Evolutionary conservation across 1,140 invertebrate genomes (phyloP), one percentile per base, ranked within the genome.

Genomic region (Cataglyphis hispanica): DNA sequence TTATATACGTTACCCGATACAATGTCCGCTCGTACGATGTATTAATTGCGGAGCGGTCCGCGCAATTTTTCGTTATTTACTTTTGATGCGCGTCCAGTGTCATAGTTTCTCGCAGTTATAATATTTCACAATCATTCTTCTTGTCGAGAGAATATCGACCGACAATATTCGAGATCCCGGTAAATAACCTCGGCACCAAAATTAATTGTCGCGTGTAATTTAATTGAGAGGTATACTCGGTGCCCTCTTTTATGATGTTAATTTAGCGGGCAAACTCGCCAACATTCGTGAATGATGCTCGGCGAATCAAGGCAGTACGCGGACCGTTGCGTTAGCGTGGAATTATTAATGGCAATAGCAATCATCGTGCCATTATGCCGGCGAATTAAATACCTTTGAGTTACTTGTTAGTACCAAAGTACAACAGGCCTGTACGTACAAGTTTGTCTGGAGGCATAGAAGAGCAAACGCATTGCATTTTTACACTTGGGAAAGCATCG

Each of bases 261-360:
- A 83, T 83, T 81, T 22, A 60, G 13, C 66, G 34, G 25, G 25
- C 37, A 3, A 43, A 13, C 37, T 60, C 37, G 40, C 34, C 10
- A 69, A 7, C 31, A 37, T n/a, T 22, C 56, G 53, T 22, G 78
- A 81, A 58, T 56, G 46, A 34, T 13, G 22, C 22, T 7, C 31
- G 22, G 22, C 50, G n/a, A 70, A 70, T 70, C 64, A 70, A 70
- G 50, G 25, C 13, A 53, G 22, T 22, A 40, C 31, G 22, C 37
- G 25, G 43, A 76, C 34, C 19, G 46, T 50, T 50, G 16, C 19
- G 67, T 74, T 46, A 37, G 56, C 46, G 46, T 25, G 67, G 46
- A 83, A 83, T 83, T 74, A 83, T 60, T 83, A 83, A 83, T 34
- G 53, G 27, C 78, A 74, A 46, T 46, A 74, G 56, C 78, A 83